Conservation (phyloP, 1,140 invertebrate species). For the Mamestra configurata region DNA sequence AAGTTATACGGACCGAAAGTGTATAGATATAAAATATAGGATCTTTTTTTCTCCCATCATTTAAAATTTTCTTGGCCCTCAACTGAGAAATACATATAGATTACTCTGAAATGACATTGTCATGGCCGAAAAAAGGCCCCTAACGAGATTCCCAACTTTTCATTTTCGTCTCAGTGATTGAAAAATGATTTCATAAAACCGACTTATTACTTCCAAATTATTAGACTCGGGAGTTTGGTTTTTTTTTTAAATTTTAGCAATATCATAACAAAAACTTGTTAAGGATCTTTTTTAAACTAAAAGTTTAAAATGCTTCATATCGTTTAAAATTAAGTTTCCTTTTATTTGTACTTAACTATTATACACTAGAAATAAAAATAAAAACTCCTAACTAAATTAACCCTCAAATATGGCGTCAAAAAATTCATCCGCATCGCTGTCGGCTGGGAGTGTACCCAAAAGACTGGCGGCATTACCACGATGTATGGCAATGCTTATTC, state of each 20-base stretch:
- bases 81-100: not conserved
- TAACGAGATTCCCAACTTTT: conserved; percentile 22
- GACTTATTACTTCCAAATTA: not conserved
- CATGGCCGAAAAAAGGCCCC: not conserved
- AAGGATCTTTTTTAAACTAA: too few species aligned
- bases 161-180: conserved; percentile 10
- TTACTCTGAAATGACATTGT: not conserved
- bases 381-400: too few species aligned
- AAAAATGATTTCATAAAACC: not conserved
- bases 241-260: not conserved
- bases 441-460: too few species aligned
- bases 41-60: not conserved
- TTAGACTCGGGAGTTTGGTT: not conserved
- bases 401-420: too few species aligned
- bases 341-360: too few species aligned
- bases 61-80: not conserved
- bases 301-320: not conserved
- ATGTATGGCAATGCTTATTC: too few species aligned
- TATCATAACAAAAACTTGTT: not conserved
- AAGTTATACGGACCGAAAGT: too few species aligned
- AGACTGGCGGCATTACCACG: too few species aligned
- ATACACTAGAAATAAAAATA: too few species aligned
- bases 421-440: too few species aligned
- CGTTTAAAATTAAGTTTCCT: too few species aligned
- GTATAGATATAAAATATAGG: too few species aligned